Base-by-base conservation (phyloP, 2,797 vertebrate species). In the Xenops minutus region DNA sequence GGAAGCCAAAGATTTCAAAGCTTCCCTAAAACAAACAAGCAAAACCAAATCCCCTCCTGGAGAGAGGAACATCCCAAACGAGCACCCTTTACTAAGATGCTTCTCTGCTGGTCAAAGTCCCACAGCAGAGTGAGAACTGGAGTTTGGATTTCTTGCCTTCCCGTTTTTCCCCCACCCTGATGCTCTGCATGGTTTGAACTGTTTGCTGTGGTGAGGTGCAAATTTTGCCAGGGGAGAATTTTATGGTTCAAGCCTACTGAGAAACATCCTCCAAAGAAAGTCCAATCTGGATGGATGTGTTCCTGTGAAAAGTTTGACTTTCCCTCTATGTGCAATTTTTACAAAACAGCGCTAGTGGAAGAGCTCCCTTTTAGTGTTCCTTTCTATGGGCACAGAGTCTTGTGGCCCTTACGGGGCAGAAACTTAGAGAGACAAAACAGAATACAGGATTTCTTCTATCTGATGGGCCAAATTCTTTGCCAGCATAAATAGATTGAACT, bases 1-100 rank as follows among this genome's bases (percentile, higher is more conserved):
- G 59, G 55, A 89, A 87, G 84, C 55, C 84, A 93, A 81, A 91
- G 62, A 67, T 90, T 91, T 79, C 67, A 79, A 89, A 82, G 87
- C 72, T 24, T 89, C 79, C 89, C 4, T 62, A 62, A 94, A 87
- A 58, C 62, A 94, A 94, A 86, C 44, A 82, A 91, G 74, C 46
- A 86, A 93, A 92, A 58, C 36, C 54, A 69, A 89, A 84, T 72
- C 32, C 77, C 23, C 55, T 95, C 76, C 54, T 51, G 54, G 74
- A 0, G 6, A 86, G 48, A 85, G 69, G 55, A 92, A 94, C 92
- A 90, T 71, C 80, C 83, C 3, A 3, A 58, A 90, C 1, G 5
- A 96, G 66, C 86, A 0, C 24, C 69, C 51, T 88, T 91, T 49
- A 75, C 23, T 36, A 29, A 78, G 43, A 58, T 18, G 4, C 29